These are phyloP conservation scores for Naso thynnoides DNA, from an alignment of 2,797 vertebrate genomes.

Conservation along the genomic window DNA sequence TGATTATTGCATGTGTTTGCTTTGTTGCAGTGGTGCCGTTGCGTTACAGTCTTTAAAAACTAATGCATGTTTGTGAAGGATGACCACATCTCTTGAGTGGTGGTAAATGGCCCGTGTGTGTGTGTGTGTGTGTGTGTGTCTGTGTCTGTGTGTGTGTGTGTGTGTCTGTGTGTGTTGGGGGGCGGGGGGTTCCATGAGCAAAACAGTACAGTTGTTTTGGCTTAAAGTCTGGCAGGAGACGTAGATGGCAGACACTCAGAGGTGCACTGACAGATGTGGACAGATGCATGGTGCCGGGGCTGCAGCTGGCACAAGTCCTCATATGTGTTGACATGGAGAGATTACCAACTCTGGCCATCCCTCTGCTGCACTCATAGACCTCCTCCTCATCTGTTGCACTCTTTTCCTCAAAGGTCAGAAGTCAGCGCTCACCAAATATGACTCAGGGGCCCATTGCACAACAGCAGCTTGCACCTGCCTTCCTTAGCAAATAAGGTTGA, in stretches of 20 bases:
- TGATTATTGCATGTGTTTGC: slow-evolving; percentile 77
- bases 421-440: slow-evolving; percentile 71
- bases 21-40: slow-evolving; percentile 71
- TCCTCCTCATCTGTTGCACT: slow-evolving; percentile 67
- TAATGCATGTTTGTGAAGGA: slow-evolving; percentile 73
- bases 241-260: slow-evolving; percentile 68
- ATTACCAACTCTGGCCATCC: slow-evolving; percentile 73
- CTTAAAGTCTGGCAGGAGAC: slow-evolving; percentile 60
- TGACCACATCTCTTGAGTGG: slow-evolving; percentile 49
- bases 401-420: slow-evolving; percentile 79
- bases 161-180: slow-evolving; percentile 24
- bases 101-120: slow-evolving; percentile 47
- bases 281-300: slow-evolving; percentile 77
- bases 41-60: slow-evolving; percentile 42
- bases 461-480: slow-evolving; percentile 77
- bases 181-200: slow-evolving; percentile 62
- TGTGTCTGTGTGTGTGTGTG: slow-evolving; percentile 31
- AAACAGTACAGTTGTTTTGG: slow-evolving; percentile 74
- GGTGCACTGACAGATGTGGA: slow-evolving; percentile 84
- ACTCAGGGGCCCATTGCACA: slow-evolving; percentile 73
- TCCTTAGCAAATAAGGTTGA: slow-evolving; percentile 53
- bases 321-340: slow-evolving; percentile 75
- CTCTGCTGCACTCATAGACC: slow-evolving; percentile 58
- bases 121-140: neutral
- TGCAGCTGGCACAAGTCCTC: slow-evolving; percentile 84